Evolutionary conservation across 2,113 vertebrate species (phyloP).

Genomic region (Zapornia atra): DNA sequence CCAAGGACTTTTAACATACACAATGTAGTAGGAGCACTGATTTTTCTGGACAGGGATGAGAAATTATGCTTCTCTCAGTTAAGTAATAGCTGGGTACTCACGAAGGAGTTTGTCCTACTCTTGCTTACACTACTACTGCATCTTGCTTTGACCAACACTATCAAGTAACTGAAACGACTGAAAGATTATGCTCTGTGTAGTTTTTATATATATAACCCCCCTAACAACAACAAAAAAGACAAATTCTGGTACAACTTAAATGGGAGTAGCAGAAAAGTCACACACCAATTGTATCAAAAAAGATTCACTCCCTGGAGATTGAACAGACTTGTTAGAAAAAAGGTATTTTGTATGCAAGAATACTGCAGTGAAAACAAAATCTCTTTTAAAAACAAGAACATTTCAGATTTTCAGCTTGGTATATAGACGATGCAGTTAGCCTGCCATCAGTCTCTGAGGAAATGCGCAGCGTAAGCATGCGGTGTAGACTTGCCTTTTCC

Average conservation of each 20-base stretch:
- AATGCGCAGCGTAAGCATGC: not conserved
- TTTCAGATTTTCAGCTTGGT: not conserved
- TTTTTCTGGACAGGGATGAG: not conserved
- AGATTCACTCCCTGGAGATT: not conserved
- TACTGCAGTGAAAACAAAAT: not conserved
- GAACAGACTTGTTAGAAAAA: not conserved
- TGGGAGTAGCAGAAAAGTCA: not conserved
- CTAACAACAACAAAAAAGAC: no score
- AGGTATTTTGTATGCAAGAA: not conserved
- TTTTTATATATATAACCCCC: no score
- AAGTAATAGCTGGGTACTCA: not conserved
- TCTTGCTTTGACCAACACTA: not conserved
- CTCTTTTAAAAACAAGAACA: not conserved
- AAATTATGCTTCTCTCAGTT: not conserved
- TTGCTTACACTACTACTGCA: not conserved
- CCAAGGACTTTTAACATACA: not conserved
- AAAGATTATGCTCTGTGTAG: not conserved
- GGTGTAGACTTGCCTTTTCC: not conserved
- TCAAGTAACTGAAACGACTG: not conserved
- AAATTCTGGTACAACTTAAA: not conserved
- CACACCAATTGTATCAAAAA: not conserved
- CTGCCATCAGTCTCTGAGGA: not conserved
- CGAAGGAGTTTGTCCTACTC: accelerated
- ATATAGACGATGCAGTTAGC: not conserved
- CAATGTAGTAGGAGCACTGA: not conserved